These are phyloP conservation scores for Oreochromis niloticus DNA, from an alignment of 2,113 vertebrate species.

Conservation along the genomic window DNA sequence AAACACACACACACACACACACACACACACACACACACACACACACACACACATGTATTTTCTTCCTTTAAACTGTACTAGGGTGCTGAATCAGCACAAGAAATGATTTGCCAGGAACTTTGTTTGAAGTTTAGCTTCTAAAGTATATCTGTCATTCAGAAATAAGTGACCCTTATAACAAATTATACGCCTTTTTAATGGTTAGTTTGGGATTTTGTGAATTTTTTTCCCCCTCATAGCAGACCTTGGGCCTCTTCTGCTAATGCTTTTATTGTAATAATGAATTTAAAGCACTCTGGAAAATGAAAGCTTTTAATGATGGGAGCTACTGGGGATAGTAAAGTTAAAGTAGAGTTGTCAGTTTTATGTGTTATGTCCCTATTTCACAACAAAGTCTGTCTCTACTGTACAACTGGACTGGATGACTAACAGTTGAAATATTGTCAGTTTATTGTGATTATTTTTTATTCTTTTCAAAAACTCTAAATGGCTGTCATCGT, in stretches of 20 bases:
- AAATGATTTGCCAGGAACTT: not conserved
- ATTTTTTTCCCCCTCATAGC: not conserved
- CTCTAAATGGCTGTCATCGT: not conserved
- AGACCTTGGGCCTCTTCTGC: not conserved
- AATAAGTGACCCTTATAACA: not conserved
- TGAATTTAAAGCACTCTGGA: not conserved
- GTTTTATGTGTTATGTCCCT: not conserved
- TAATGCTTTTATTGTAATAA: not conserved
- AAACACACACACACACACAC: fast-evolving
- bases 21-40: not conserved
- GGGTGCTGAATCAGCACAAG: not conserved
- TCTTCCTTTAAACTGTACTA: not conserved
- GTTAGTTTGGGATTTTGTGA: not conserved
- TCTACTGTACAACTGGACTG: not conserved
- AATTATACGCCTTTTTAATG: not conserved
- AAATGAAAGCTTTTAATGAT: not conserved
- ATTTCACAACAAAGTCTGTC: not conserved
- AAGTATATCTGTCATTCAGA: not conserved
- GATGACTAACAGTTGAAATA: not conserved
- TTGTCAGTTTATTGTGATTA: not conserved
- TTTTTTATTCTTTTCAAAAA: not conserved
- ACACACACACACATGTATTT: not conserved
- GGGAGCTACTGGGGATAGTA: not conserved
- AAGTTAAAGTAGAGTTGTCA: not conserved
- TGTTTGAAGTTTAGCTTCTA: not conserved